Conservation (phyloP, 1,140 invertebrate species). For the Lepidostoma basale region DNA sequence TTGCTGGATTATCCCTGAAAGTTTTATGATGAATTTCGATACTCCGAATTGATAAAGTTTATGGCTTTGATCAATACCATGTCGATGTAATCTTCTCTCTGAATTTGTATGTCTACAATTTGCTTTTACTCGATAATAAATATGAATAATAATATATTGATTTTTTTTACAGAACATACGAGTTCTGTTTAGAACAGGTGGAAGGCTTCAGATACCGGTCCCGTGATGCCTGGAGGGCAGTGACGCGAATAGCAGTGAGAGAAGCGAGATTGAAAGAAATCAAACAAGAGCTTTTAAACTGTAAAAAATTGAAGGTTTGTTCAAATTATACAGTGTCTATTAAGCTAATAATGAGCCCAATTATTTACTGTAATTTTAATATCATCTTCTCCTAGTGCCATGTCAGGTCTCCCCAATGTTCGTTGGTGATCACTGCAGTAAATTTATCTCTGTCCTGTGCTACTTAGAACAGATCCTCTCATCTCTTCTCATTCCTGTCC, state of each 20-base stretch:
- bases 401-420: too few species aligned
- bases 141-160: neutral
- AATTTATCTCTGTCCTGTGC: too few species aligned
- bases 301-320: slow-evolving; percentile 85
- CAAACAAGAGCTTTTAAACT: slow-evolving; percentile 91
- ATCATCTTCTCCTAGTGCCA: too few species aligned
- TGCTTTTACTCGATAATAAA: neutral
- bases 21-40: slow-evolving; percentile 32
- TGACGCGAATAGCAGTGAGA: slow-evolving; percentile 89
- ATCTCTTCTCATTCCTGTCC: too few species aligned
- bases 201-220: slow-evolving; percentile 95
- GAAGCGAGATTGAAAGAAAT: slow-evolving; percentile 96
- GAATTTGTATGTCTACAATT: slow-evolving; percentile 6
- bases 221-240: slow-evolving; percentile 91
- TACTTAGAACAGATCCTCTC: too few species aligned
- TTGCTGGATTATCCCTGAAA: neutral
- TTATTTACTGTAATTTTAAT: neutral
- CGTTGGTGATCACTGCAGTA: too few species aligned
- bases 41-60: slow-evolving; percentile 40
- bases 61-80: slow-evolving; percentile 39
- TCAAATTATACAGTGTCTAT: too few species aligned
- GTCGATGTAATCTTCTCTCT: slow-evolving; percentile 47
- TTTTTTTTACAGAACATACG: slow-evolving; percentile 78
- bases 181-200: slow-evolving; percentile 94
- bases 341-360: neutral